These are phyloP conservation scores for Nyctereutes procyonoides DNA, from an alignment of 2,113 vertebrate genomes.

Conservation along the genomic window DNA sequence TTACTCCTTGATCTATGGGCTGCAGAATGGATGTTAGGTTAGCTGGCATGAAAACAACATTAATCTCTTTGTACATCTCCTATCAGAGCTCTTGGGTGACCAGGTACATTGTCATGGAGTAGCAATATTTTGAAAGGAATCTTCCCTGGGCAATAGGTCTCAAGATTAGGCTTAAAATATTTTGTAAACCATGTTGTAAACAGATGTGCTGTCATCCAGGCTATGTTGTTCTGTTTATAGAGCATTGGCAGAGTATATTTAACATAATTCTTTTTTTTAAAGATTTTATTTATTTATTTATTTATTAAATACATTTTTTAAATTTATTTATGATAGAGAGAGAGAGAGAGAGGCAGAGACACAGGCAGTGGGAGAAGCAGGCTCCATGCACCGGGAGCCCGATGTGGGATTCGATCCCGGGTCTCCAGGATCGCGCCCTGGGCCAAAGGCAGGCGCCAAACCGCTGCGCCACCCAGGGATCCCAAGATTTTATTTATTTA, in stretches of 20 bases:
- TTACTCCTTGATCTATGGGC: neutral
- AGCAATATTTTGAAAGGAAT: neutral
- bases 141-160: neutral
- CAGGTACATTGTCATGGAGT: neutral
- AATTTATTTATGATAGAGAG: too few species aligned
- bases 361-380: too few species aligned
- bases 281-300: too few species aligned
- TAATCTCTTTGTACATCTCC: neutral
- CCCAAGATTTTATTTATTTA: too few species aligned
- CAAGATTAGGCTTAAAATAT: neutral
- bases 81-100: neutral
- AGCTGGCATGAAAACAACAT: neutral
- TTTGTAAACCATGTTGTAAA: neutral
- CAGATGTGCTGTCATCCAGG: neutral
- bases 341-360: too few species aligned
- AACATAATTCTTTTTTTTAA: neutral
- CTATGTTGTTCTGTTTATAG: neutral
- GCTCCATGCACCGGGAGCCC: too few species aligned
- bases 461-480: too few species aligned
- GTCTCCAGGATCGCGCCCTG: too few species aligned
- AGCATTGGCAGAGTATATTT: neutral
- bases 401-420: too few species aligned
- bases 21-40: neutral
- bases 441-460: too few species aligned
- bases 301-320: too few species aligned